Evolutionary conservation across 2,113 vertebrate genomes (phyloP).

Genomic region (Pithys albifrons): DNA sequence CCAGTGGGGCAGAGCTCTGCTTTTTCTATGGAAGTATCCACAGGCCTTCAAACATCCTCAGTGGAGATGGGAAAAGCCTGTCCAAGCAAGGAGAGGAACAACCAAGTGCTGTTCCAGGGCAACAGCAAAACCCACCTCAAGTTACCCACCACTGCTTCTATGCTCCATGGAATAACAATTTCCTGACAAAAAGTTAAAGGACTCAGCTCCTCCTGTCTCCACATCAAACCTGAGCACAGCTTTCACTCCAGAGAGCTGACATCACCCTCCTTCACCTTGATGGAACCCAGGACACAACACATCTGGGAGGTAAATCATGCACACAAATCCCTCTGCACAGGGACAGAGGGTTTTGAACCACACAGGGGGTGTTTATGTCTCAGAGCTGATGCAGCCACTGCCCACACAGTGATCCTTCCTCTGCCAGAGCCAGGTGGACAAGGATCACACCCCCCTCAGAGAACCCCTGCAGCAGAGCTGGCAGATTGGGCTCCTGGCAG

Average conservation of each 20-base stretch:
- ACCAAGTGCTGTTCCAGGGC: background rate
- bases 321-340: background rate
- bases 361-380: background rate
- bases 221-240: accelerated
- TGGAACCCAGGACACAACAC: background rate
- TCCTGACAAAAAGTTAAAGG: background rate
- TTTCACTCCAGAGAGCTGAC: background rate
- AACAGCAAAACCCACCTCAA: background rate
- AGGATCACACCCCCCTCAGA: accelerated
- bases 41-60: background rate
- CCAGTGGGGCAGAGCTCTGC: accelerated
- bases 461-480: background rate
- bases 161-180: background rate
- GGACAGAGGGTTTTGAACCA: background rate
- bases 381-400: background rate
- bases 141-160: background rate
- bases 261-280: accelerated
- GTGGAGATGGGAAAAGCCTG: accelerated
- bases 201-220: background rate
- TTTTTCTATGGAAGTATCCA: background rate
- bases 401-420: background rate
- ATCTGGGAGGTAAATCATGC: background rate
- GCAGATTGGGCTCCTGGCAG: background rate
- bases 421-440: background rate
- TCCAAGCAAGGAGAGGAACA: background rate